phyloP scores from a whole-genome alignment of 2,113 vertebrate genomes.

The Sciurus niger region DNA sequence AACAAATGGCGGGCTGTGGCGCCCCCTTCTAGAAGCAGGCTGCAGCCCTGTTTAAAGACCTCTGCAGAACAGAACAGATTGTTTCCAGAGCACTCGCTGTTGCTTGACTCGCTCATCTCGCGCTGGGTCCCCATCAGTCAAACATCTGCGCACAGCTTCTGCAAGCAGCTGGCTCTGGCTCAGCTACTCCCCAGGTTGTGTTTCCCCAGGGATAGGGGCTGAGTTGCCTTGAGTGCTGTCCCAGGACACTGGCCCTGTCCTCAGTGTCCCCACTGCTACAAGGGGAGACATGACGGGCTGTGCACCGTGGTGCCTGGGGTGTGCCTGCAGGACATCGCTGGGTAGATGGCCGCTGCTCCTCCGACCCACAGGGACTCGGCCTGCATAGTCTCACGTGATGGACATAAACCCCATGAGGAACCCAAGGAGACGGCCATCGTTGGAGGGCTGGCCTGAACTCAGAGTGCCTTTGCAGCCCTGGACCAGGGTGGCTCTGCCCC shows the following conservation, averaged over 20 bases:
- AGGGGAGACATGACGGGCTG: background rate
- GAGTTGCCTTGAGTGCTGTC: rapidly evolving
- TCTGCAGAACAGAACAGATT: too few species aligned
- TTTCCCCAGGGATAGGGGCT: too few species aligned
- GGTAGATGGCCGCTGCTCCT: background rate
- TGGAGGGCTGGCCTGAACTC: background rate
- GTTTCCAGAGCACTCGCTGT: too few species aligned
- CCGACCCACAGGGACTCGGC: background rate
- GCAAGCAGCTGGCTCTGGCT: background rate
- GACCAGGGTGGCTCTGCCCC: background rate
- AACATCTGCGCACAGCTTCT: background rate
- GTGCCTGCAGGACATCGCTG: background rate
- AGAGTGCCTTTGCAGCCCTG: rapidly evolving
- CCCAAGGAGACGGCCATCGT: background rate
- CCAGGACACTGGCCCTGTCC: background rate
- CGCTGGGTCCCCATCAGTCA: background rate
- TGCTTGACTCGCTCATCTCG: background rate
- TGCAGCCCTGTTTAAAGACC: background rate
- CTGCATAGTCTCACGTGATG: background rate
- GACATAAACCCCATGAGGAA: background rate
- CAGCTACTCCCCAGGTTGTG: background rate
- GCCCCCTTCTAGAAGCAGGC: background rate
- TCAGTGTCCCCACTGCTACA: background rate
- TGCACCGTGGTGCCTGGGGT: rapidly evolving
- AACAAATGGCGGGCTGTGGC: background rate